These are phyloP conservation scores for Plebejus anna DNA, from an alignment of 2,888 invertebrate species.

Conservation along the genomic window DNA sequence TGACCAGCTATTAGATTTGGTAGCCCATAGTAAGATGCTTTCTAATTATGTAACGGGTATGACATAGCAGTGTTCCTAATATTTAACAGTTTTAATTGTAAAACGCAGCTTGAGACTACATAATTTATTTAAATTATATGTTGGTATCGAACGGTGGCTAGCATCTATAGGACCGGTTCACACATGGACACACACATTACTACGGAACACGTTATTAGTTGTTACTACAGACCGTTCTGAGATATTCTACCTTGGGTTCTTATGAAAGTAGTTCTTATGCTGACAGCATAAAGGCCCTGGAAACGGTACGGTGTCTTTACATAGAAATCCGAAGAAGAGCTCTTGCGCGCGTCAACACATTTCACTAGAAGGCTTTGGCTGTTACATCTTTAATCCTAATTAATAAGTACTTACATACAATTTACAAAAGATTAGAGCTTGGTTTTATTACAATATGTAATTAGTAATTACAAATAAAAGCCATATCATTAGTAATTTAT, in stretches of 20 bases:
- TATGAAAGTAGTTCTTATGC: not conserved
- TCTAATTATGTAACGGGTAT: slow-evolving; percentile 61
- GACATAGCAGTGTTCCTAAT: slow-evolving; percentile 53
- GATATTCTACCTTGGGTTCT: not conserved
- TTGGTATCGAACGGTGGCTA: slow-evolving; percentile 62
- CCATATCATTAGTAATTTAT: no score
- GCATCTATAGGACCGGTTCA: slow-evolving; percentile 66
- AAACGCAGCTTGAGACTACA: slow-evolving; percentile 59
- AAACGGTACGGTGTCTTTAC: slow-evolving; percentile 30
- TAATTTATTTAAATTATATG: slow-evolving; percentile 68
- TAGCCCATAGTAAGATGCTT: slow-evolving; percentile 41
- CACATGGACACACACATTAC: slow-evolving; percentile 49
- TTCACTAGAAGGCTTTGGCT: slow-evolving; percentile 36
- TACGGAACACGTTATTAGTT: slow-evolving; percentile 37
- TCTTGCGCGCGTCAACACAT: slow-evolving; percentile 43
- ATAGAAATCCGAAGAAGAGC: slow-evolving; percentile 46
- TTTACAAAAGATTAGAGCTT: not conserved
- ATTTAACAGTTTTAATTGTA: slow-evolving; percentile 68
- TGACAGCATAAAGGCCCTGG: not conserved
- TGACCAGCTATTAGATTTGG: not conserved
- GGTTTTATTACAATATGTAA: not conserved
- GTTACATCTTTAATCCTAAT: slow-evolving; percentile 22
- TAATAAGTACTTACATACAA: not conserved
- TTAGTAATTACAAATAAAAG: no score
- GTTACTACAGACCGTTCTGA: not conserved